A percentile compares a stretch with the other conserved stretches of the same genome.
These are phyloP conservation scores for Ptychodera flava DNA, from an alignment of 35 echinoderm and acorn worm species.

Conservation along the genomic window DNA sequence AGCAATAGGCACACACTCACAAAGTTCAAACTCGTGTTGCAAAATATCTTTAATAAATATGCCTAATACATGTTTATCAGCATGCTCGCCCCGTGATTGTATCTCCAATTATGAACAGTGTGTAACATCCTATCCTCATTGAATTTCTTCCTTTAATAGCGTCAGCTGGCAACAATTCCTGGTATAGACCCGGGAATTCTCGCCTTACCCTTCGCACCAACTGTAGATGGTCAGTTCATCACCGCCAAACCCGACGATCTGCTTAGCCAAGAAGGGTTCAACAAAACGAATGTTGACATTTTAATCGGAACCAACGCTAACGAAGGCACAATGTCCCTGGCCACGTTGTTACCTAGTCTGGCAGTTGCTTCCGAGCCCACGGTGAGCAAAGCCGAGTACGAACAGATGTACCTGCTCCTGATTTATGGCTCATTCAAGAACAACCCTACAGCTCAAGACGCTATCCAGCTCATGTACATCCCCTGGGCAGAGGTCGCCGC, in stretches of 20 bases:
- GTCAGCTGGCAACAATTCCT: neutral
- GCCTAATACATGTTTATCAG: no score
- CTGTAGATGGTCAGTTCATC: slow-evolving; percentile 10
- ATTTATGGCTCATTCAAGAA: neutral
- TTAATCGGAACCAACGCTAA: neutral
- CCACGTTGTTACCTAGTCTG: neutral
- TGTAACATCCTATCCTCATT: no score
- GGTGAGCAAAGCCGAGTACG: neutral
- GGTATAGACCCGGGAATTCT: neutral
- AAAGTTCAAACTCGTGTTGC: no score
- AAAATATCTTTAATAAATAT: no score
- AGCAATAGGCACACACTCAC: no score
- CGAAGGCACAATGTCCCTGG: neutral
- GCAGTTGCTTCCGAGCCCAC: neutral
- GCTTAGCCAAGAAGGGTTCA: neutral
- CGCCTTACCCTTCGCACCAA: slow-evolving; percentile 13
- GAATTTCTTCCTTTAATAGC: slow-evolving; percentile 2
- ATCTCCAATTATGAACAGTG: no score
- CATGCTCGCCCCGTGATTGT: no score
- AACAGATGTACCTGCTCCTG: neutral
- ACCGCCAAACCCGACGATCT: neutral
- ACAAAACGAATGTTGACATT: slow-evolving; percentile 22
- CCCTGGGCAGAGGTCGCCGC: neutral
- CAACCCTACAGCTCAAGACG: neutral
- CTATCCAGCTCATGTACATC: neutral